Evolutionary conservation across 2,113 vertebrate genomes (phyloP).

Genomic region (Mionectes macconnelli): DNA sequence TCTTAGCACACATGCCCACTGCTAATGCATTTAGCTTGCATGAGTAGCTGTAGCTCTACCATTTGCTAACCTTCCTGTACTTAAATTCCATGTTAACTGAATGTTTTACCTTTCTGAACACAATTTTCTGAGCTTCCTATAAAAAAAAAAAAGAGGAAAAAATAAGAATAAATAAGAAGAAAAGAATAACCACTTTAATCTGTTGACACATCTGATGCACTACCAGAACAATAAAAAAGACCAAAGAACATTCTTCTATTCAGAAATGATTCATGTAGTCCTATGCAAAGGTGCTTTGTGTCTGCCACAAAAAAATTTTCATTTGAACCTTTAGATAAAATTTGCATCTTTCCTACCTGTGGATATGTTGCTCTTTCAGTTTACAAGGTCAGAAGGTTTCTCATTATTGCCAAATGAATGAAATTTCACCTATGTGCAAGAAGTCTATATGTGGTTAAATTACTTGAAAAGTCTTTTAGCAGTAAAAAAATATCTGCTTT

Average conservation of each 20-base stretch:
- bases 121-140: neutral
- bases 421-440: neutral
- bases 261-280: neutral
- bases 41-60: neutral
- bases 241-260: neutral
- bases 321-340: neutral
- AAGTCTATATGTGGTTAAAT: neutral
- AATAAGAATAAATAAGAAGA: neutral
- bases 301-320: neutral
- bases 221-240: fast-evolving
- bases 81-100: neutral
- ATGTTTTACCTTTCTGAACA: neutral
- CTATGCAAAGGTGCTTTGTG: neutral
- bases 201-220: neutral
- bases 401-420: neutral
- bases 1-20: neutral
- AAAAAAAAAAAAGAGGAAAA: neutral
- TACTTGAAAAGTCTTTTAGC: neutral
- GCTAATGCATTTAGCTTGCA: neutral
- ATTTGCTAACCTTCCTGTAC: neutral
- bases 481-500: neutral
- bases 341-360: neutral
- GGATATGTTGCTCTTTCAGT: neutral
- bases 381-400: neutral
- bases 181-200: neutral